Evolutionary conservation across 2,797 vertebrate genomes (phyloP).

Genomic region (Melanotaenia trifasciata): DNA sequence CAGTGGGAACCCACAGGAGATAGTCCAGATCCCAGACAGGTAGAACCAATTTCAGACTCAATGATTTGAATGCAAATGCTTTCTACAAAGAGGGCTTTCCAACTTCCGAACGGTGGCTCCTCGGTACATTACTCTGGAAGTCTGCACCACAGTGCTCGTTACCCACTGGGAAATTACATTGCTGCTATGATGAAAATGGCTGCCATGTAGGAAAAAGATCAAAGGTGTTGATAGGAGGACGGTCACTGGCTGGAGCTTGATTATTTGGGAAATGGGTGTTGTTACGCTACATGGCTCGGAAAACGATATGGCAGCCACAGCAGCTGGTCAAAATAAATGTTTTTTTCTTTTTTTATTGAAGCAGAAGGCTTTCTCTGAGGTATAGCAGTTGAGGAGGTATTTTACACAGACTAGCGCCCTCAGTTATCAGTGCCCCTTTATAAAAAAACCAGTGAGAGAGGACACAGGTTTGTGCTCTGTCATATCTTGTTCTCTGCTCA

Average conservation of each 20-base stretch:
- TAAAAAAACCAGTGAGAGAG: constrained; percentile 61
- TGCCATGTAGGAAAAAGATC: constrained; percentile 74
- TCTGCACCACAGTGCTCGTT: constrained; percentile 51
- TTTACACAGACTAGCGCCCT: constrained; percentile 50
- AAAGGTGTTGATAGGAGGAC: constrained; percentile 73
- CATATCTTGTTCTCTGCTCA: constrained; percentile 72
- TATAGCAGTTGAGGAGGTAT: constrained; percentile 48
- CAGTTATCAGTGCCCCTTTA: constrained; percentile 67
- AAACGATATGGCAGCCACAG: constrained; percentile 61
- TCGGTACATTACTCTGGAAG: constrained; percentile 76
- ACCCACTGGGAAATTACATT: constrained; percentile 81
- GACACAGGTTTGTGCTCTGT: constrained; percentile 71
- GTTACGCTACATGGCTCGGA: constrained; percentile 60
- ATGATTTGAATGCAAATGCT: constrained; percentile 86
- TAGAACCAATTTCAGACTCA: constrained; percentile 84
- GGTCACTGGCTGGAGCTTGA: constrained; percentile 72
- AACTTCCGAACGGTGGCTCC: constrained; percentile 62
- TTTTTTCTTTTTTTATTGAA: constrained; percentile 68
- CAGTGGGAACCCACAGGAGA: constrained; percentile 77
- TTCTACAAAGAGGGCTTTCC: constrained; percentile 69
- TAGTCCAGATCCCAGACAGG: constrained; percentile 78
- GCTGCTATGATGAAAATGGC: constrained; percentile 78
- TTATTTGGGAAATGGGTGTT: constrained; percentile 75
- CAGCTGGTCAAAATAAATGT: constrained; percentile 64
- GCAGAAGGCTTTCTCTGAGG: constrained; percentile 66